Evolutionary conservation across 2,113 vertebrate species (phyloP).

Genomic region (Procavia capensis): DNA sequence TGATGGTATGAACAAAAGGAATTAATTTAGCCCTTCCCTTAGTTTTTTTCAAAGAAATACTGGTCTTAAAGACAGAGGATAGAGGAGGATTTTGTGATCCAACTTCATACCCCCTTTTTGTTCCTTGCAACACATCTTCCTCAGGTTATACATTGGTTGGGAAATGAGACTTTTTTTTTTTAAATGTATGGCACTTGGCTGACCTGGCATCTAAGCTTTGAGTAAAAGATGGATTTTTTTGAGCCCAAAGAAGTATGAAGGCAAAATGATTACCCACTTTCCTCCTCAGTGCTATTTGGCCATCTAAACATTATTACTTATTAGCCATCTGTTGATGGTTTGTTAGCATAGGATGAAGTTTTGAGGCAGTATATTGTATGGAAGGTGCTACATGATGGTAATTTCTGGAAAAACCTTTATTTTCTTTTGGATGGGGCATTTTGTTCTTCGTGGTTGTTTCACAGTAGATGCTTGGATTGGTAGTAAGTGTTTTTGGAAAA

Average conservation of each 20-base stretch:
- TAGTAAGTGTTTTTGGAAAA: constrained; percentile 36
- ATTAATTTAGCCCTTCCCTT: not conserved
- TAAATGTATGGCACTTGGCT: too few relatives aligned
- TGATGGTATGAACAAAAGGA: constrained; percentile 27
- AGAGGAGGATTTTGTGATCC: not conserved
- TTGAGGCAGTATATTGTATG: not conserved
- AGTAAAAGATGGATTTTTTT: constrained; percentile 39
- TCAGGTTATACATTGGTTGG: not conserved
- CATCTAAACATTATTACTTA: not conserved
- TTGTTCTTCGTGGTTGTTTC: constrained; percentile 20
- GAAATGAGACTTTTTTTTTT: not conserved
- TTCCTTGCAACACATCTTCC: not conserved
- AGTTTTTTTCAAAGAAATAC: not conserved
- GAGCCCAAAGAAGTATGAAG: not conserved
- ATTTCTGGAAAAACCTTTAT: not conserved
- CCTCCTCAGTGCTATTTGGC: not conserved
- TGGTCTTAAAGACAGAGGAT: not conserved
- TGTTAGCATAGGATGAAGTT: not conserved
- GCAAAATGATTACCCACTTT: not conserved
- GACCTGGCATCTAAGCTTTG: not conserved
- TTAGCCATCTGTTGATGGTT: not conserved
- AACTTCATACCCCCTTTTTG: not conserved
- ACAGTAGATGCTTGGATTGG: not conserved
- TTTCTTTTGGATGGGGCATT: not conserved
- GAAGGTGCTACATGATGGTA: not conserved